Conservation (phyloP, 2,888 invertebrate species). For the Subacronicta megacephala region DNA sequence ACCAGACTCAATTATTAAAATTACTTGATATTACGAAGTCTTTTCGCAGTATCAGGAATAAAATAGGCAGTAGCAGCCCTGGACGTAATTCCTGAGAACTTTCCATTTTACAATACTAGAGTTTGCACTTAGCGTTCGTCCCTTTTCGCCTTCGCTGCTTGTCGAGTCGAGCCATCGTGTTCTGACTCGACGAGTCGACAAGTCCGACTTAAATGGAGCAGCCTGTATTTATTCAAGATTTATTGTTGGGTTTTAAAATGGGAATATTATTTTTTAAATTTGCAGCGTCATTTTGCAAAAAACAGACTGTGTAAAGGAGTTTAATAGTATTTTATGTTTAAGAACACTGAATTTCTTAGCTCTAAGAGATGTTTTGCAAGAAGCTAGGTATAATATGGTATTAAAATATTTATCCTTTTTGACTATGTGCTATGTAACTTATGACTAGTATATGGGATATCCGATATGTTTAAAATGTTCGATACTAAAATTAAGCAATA, state of each 20-base stretch:
- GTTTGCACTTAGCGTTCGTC: constrained; percentile 71
- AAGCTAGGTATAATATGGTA: too few species aligned
- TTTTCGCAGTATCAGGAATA: constrained; percentile 29
- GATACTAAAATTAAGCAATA: too few species aligned
- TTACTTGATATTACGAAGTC: constrained; percentile 22
- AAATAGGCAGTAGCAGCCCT: constrained; percentile 35
- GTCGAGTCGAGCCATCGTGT: constrained; percentile 36
- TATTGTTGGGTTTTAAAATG: constrained; percentile 27
- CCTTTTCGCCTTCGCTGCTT: constrained; percentile 23
- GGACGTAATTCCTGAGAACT: constrained; percentile 60
- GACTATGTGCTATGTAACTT: too few species aligned
- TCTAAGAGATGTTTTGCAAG: too few species aligned
- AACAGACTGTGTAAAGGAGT: not conserved
- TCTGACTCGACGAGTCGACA: constrained; percentile 40
- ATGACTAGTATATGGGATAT: too few species aligned
- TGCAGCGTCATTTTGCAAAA: constrained; percentile 1
- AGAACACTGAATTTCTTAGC: too few species aligned
- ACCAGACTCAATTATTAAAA: constrained; percentile 27
- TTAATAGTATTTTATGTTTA: too few species aligned
- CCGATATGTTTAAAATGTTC: too few species aligned
- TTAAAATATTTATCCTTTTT: too few species aligned
- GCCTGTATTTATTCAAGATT: constrained; percentile 44
- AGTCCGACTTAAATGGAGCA: constrained; percentile 48
- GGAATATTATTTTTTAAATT: constrained; percentile 13
- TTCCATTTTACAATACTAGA: constrained; percentile 65